phyloP scores from a whole-genome alignment of 2,113 vertebrate species.

The Erinaceus europaeus region DNA sequence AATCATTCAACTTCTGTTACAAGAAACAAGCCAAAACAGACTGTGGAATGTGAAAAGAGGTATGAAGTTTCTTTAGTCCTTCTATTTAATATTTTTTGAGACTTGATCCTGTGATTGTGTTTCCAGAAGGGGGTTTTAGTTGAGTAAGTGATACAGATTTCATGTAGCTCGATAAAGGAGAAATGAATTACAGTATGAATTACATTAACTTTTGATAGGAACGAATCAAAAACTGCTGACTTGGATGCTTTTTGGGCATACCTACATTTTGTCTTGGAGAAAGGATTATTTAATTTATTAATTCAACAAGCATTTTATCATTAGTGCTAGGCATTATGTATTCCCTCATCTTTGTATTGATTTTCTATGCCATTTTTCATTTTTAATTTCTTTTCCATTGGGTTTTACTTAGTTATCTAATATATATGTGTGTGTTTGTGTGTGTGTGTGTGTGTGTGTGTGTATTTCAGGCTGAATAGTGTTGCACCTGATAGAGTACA shows the following conservation, averaged over 20 bases:
- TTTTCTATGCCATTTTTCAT: neutral
- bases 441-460: no score
- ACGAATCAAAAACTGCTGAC: neutral
- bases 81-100: slow-evolving; percentile 37
- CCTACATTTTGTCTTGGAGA: neutral
- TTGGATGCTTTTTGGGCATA: neutral
- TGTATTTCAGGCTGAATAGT: no score
- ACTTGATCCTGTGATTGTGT: neutral
- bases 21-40: slow-evolving; percentile 87
- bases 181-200: neutral
- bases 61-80: slow-evolving; percentile 72
- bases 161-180: neutral
- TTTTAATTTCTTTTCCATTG: slow-evolving; percentile 42
- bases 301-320: neutral
- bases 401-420: neutral
- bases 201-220: slow-evolving; percentile 13
- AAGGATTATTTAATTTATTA: neutral
- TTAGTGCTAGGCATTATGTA: neutral
- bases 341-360: neutral
- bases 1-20: slow-evolving; percentile 89
- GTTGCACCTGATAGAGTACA: no score
- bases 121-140: neutral
- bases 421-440: no score
- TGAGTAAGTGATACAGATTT: neutral
- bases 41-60: slow-evolving; percentile 88